These are phyloP conservation scores for Aldabrachelys gigantea DNA, from an alignment of 2,113 vertebrate genomes.

Conservation along the genomic window DNA sequence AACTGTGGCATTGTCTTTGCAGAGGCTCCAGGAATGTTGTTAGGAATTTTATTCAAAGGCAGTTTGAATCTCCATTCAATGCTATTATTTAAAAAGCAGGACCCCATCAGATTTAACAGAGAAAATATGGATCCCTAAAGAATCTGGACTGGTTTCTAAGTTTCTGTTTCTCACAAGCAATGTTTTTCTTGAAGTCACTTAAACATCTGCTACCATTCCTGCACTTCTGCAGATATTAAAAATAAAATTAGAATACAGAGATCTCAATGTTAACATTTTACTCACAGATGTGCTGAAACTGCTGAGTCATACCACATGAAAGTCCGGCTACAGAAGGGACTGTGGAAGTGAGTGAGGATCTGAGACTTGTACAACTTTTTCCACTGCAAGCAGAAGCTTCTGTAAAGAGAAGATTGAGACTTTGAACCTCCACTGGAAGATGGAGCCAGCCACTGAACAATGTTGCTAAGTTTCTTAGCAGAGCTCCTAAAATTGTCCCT, in stretches of 20 bases:
- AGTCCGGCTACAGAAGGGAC: not conserved
- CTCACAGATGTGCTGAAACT: not conserved
- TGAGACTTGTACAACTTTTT: not conserved
- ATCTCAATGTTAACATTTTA: not conserved
- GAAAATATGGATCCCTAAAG: not conserved
- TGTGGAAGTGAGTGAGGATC: not conserved
- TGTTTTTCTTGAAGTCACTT: not conserved
- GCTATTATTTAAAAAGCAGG: not conserved
- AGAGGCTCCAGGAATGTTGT: not conserved
- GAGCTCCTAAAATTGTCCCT: constrained; percentile 7
- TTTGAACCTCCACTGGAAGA: constrained; percentile 12
- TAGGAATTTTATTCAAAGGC: not conserved
- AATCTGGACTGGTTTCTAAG: not conserved
- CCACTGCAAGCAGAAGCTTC: not conserved
- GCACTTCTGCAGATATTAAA: constrained; percentile 2
- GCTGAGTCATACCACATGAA: not conserved
- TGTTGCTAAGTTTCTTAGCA: constrained; percentile 25
- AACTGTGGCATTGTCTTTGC: not conserved
- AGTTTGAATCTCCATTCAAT: accelerated
- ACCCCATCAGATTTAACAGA: not conserved
- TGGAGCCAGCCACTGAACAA: not conserved
- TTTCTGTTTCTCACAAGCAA: not conserved
- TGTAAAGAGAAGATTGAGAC: not conserved
- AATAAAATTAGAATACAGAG: not conserved
- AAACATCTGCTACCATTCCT: constrained; percentile 33